Percentiles rank a stretch among this genome's conserved stretches.
phyloP scores from a whole-genome alignment of 1,140 invertebrate genomes.

The Bilobella aurantiaca region DNA sequence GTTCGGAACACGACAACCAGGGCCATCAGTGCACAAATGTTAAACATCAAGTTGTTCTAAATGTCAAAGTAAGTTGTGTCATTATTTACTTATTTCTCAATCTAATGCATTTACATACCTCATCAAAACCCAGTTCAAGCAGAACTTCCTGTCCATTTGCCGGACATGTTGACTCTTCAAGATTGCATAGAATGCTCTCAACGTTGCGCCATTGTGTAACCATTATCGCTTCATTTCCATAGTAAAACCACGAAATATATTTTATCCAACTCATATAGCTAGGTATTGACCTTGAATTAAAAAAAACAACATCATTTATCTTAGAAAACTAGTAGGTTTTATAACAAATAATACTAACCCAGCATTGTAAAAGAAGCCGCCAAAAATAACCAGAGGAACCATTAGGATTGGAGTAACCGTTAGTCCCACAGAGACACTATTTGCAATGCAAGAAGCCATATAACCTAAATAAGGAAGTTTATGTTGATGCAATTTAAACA shows the following conservation, averaged over 20 bases:
- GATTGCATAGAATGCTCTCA: not conserved
- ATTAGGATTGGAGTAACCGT: constrained; percentile 44
- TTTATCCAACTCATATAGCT: constrained; percentile 44
- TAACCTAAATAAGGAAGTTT: constrained; percentile 38
- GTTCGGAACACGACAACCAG: not conserved
- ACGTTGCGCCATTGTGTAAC: not conserved
- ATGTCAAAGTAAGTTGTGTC: not conserved
- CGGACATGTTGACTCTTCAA: not conserved
- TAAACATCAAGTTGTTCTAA: not conserved
- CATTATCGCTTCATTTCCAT: constrained; percentile 42
- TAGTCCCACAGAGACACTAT: constrained; percentile 39
- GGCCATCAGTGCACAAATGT: not conserved
- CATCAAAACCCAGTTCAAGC: not conserved
- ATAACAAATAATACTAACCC: constrained; percentile 35
- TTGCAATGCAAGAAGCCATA: constrained; percentile 40
- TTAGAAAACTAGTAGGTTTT: not conserved
- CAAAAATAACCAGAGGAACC: constrained; percentile 46
- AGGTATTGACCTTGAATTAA: constrained; percentile 42
- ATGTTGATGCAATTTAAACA: not conserved
- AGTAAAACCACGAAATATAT: constrained; percentile 47
- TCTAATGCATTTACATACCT: not conserved
- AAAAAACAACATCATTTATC: constrained; percentile 4
- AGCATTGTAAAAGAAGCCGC: constrained; percentile 47
- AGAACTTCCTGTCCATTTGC: not conserved
- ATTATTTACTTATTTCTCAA: not conserved